Base-by-base conservation (phyloP, 2,113 vertebrate genomes). In the Cynocephalus volans region DNA sequence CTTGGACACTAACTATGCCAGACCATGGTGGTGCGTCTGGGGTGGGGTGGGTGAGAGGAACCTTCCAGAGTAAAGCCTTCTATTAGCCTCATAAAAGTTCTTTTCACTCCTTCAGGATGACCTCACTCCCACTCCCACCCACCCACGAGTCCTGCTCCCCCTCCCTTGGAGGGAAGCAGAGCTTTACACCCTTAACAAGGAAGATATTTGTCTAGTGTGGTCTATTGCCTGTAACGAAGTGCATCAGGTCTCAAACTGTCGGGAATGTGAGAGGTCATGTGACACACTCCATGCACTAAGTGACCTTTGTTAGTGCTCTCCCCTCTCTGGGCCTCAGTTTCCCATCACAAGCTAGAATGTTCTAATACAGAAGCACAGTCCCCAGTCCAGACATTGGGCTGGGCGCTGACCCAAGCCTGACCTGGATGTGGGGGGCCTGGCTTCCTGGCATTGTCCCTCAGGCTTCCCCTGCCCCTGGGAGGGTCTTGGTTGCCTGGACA, bases 371-470 rank as follows among this genome's bases (percentile, higher is more conserved):
- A 36, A 54, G 24, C 86, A n/a, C 54, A 31, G 60, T 86, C 81
- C 36, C 24, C 81, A 33, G 94, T 45, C 28, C 83, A 92, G 79
- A 86, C 31, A 48, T 0, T 0, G 6, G 69, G 48, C 89, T 26
- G 69, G 80, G 48, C 9, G 1, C 62, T 73, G 58, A 52, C 58
- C 86, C 58, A 73, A 96, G 64, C 41, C 48, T 75, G 58, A 54
- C 9, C 73, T 87, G 33, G 58, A 60, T 41, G 58, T 21, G 24
- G n/a, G 77, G 73, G 31, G 67, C 41, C 64, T 28, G 28, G 75
- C 80, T 97, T 97, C 97, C 97, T 96, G 28, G 62, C 19, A 98
- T 95, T 98, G 97, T 96, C 73, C 69, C 65, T 80, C 48, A 15
- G 79, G 81, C 56, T n/a, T 88, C 58, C 73, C 36, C 26, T 14